phyloP scores from a whole-genome alignment of 2,888 invertebrate genomes.

The Athalia circularis region DNA sequence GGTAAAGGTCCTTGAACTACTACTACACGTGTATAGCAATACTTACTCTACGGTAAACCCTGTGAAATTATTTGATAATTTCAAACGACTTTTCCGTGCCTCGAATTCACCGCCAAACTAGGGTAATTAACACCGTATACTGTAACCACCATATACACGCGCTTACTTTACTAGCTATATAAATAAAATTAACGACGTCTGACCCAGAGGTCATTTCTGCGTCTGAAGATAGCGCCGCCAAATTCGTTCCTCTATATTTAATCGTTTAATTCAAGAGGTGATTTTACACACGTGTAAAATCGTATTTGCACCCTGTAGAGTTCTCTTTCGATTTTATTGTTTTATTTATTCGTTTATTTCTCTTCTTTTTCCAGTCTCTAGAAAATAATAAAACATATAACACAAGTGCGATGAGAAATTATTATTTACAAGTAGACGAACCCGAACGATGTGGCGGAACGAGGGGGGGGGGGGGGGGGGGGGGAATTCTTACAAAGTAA shows the following conservation, averaged over 20 bases:
- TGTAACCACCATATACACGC: too few relatives aligned
- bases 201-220: constrained; percentile 24
- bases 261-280: background rate
- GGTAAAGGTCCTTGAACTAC: too few relatives aligned
- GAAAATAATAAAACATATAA: too few relatives aligned
- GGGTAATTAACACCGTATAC: background rate
- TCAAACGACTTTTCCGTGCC: constrained; percentile 32
- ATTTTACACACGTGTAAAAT: background rate
- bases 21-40: too few relatives aligned
- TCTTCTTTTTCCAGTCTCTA: too few relatives aligned
- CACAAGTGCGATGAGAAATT: too few relatives aligned
- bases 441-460: too few relatives aligned
- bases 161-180: background rate
- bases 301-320: background rate
- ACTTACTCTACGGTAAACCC: background rate
- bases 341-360: background rate
- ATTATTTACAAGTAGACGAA: too few relatives aligned
- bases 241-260: background rate
- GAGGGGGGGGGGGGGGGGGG: too few relatives aligned
- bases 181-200: constrained; percentile 16
- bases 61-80: constrained; percentile 34
- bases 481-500: too few relatives aligned
- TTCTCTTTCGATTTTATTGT: background rate
- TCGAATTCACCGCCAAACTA: constrained; percentile 31
- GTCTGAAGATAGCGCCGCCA: constrained; percentile 11